Evolutionary conservation across 2,797 vertebrate genomes (phyloP), one percentile per base, ranked within the genome.

Genomic region (Onychomys torridus): DNA sequence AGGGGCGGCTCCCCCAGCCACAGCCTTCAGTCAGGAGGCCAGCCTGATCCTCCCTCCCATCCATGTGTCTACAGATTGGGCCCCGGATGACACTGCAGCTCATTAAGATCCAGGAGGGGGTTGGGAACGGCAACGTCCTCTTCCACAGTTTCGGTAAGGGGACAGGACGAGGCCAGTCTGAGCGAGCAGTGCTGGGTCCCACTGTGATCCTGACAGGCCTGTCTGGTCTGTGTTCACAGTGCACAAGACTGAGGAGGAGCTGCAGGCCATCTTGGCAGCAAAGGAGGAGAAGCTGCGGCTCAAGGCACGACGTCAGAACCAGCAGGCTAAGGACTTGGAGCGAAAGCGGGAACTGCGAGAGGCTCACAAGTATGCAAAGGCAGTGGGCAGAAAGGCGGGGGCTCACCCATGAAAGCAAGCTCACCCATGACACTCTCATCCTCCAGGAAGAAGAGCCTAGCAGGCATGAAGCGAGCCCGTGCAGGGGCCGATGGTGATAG

Each of bases 31-130:
- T 34, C 59, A 1, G 0, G 0, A 2, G 1, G 29, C 11, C 23
- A 34, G 21, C 16, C 82, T 91, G 34, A 94, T 3, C 6, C 7
- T 8, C 2, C 12, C 7, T 8, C 2, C 12, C 16, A 2, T 0
- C 3, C 3, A 0, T 0, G 0, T 19, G 4, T 78, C 61, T 59
- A 0, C 76, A 99, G 99, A 99, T 99, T 9, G 99, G 99, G 1
- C 99, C 99, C 76, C 99, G 99, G 43, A 98, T 99, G 99, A 99
- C 99, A 0, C 98, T 99, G 97, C 99, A 99, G 98, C 98, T 99
- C 87, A 93, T 98, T 46, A 99, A 99, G 98, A 99, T 99, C 59
- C 98, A 99, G 95, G 99, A 99, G 69, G 99, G 99, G 1, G 97
- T 99, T 82, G 99, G 99, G 2, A 99, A 99, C 2, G 99, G 99